Conservation (phyloP, 2,113 vertebrate genomes). For the Equus quagga region DNA sequence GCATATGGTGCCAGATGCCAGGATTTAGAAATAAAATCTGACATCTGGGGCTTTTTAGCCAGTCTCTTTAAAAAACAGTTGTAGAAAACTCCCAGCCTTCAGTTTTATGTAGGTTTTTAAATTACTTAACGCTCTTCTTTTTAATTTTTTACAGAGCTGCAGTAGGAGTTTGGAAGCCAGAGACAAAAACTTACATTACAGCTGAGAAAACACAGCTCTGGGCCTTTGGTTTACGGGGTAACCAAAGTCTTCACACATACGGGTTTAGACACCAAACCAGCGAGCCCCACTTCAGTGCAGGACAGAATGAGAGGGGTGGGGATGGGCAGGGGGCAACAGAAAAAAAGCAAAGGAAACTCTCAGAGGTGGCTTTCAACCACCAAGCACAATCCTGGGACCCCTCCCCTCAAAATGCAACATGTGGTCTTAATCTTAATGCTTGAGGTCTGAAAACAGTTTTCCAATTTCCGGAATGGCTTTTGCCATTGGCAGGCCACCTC, state of each 20-base stretch:
- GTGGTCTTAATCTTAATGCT: conserved; percentile 93
- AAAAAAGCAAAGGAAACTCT: conserved; percentile 11
- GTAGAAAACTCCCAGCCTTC: conserved; percentile 86
- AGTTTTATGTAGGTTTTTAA: conserved; percentile 89
- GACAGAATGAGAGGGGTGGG: conserved; percentile 55
- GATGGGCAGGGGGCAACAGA: background rate
- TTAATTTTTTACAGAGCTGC: conserved; percentile 89
- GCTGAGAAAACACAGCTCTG: conserved; percentile 94
- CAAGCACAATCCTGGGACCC: conserved; percentile 87
- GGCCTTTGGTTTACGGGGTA: conserved; percentile 92
- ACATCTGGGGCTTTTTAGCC: conserved; percentile 91
- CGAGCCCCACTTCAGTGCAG: conserved; percentile 84
- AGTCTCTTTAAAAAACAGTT: conserved; percentile 89
- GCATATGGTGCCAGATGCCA: conserved; percentile 90
- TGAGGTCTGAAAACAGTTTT: conserved; percentile 93
- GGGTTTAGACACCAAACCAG: conserved; percentile 90
- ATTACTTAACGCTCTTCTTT: conserved; percentile 90
- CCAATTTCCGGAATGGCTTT: conserved; percentile 93
- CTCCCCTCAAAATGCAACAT: conserved; percentile 88
- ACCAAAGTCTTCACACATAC: conserved; percentile 91
- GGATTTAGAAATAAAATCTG: conserved; percentile 90
- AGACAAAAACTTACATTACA: conserved; percentile 94
- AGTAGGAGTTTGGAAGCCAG: conserved; percentile 88
- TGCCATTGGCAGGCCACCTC: conserved; percentile 87
- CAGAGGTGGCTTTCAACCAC: conserved; percentile 83